A percentile compares a stretch with the other conserved stretches of the same genome.
Conservation (phyloP, 2,113 vertebrate species). For the Calypte anna region DNA sequence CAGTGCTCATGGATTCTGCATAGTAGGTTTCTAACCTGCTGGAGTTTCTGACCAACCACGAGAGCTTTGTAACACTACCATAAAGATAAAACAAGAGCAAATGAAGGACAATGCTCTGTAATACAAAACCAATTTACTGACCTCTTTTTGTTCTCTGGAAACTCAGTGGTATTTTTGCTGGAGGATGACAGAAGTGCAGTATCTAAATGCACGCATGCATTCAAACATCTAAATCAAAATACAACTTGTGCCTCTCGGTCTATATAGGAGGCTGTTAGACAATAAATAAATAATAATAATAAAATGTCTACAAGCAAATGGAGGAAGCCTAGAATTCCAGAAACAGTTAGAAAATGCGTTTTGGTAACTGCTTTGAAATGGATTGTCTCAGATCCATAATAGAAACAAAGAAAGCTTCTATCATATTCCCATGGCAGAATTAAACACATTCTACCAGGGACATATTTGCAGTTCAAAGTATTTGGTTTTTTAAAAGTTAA, state of each 20-base stretch:
- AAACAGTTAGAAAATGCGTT: not conserved
- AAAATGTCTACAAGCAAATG: not conserved
- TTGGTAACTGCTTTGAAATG: not conserved
- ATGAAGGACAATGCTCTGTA: conserved; percentile 22
- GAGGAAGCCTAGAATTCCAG: not conserved
- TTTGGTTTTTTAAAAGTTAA: not conserved
- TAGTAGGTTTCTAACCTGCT: not conserved
- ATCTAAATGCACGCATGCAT: not conserved
- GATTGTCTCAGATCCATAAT: not conserved
- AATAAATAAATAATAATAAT: not conserved
- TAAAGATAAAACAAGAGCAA: conserved; percentile 26
- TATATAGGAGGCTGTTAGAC: not conserved
- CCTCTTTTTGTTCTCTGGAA: not conserved
- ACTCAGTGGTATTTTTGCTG: not conserved
- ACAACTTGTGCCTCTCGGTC: not conserved
- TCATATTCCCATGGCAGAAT: not conserved
- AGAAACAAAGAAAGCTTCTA: not conserved
- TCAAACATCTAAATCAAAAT: not conserved
- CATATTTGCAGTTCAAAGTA: not conserved
- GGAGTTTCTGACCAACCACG: not conserved
- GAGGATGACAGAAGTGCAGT: not conserved
- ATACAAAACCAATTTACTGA: conserved; percentile 12
- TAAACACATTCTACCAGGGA: not conserved
- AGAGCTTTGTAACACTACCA: not conserved
- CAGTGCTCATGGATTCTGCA: not conserved